These are phyloP conservation scores for Menidia menidia DNA, from an alignment of 2,797 vertebrate genomes.

Conservation along the genomic window DNA sequence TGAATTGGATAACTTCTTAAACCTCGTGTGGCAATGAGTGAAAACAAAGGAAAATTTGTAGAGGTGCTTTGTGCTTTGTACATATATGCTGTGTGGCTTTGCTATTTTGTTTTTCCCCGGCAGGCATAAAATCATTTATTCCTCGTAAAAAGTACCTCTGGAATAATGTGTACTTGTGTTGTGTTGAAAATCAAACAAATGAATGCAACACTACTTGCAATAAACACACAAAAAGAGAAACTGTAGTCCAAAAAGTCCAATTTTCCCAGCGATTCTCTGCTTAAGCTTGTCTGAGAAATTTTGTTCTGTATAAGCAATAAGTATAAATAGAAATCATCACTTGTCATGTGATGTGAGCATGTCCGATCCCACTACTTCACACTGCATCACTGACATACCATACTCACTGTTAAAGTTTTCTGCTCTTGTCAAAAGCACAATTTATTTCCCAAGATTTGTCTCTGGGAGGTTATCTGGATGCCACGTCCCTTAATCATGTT, in stretches of 20 bases:
- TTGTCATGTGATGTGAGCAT: slow-evolving; percentile 35
- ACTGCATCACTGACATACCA: slow-evolving; percentile 33
- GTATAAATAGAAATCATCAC: slow-evolving; percentile 1
- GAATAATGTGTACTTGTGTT: slow-evolving; percentile 1
- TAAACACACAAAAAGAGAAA: slow-evolving; percentile 7
- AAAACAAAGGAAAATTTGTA: slow-evolving; percentile 8
- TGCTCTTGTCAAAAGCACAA: slow-evolving; percentile 46
- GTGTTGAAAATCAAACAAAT: slow-evolving; percentile 5
- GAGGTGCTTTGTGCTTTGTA: neutral
- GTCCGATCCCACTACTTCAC: slow-evolving; percentile 46
- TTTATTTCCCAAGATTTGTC: slow-evolving; percentile 60
- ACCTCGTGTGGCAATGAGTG: neutral
- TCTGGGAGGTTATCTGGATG: slow-evolving; percentile 54
- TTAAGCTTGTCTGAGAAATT: slow-evolving; percentile 16
- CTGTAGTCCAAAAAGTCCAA: neutral
- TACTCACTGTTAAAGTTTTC: slow-evolving; percentile 46
- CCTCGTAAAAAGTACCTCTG: neutral
- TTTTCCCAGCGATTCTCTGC: slow-evolving; percentile 3
- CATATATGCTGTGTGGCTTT: neutral
- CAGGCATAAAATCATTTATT: neutral
- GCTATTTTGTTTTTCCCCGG: neutral
- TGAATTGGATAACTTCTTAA: slow-evolving; percentile 16
- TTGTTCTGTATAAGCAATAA: slow-evolving; percentile 17
- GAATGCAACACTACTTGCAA: slow-evolving; percentile 1
- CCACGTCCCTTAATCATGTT: slow-evolving; percentile 68